Base-by-base conservation (phyloP, 2,888 invertebrate genomes). In the Ptilodon capucinus region DNA sequence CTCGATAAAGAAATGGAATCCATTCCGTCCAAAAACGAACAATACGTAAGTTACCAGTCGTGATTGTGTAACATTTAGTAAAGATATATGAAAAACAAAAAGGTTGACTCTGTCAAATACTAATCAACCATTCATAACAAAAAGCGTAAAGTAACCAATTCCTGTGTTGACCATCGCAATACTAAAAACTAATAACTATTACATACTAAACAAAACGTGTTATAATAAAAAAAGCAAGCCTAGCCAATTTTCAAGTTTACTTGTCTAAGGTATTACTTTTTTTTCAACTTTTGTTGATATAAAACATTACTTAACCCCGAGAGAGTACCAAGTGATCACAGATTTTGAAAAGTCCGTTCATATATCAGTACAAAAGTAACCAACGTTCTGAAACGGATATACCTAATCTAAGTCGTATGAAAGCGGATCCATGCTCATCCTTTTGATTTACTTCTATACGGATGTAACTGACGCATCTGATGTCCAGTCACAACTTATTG, bases 261-360 rank as follows among this genome's bases (percentile, higher is more conserved):
- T 62, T 48, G 50, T 62, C 60, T 69, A 70, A 68, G 55, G 71
- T 77, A 75, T 73, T 69, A 62, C 65, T 70, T 74, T 53, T 53
- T 17, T 48, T 14, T 54, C 59, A 67, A 72, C 58, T 75, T 79
- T 77, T 81, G 78, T 72, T 80, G 77, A 72, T 84, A 82, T 80
- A 78, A 84, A 83, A 86, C 84, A 84, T 74, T 80, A 84, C 86
- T 86, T 88, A 85, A 86, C 78, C 84, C 79, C 80, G 77, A 90
- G 88, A 90, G 91, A 91, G 91, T 91, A 91, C 90, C 86, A 89
- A 81, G 86, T 89, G 85, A 90, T 91, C 90, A 91, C 90, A 90
- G 90, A 90, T 90, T 88, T 76, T 80, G 85, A 88, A 80, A 80
- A 71, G 64, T 82, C 88, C 88, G 88, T 74, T 82, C 81, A 74